Evolutionary conservation across 2,888 invertebrate genomes (phyloP), one percentile per base, ranked within the genome.

Genomic region (Eupsilia transversa): DNA sequence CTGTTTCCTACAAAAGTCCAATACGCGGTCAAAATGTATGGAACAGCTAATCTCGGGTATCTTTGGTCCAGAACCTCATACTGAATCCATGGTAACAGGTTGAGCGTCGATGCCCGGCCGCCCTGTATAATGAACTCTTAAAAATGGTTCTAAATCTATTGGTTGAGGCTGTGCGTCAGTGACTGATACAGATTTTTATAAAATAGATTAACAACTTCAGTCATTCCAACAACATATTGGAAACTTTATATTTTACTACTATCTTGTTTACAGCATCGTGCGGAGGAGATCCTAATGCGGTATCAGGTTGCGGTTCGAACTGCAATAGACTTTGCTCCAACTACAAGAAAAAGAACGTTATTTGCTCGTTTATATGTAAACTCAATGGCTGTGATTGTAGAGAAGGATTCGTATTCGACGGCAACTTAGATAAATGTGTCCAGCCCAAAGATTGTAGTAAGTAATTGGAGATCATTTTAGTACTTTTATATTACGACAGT

Each of bases 261-360:
- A 0, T 38, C 52, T 49, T 7, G 81, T 66, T 82, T 80, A 10
- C 77, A 91, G 90, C 85, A 7, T 84, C 83, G 2, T 90, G 89
- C 27, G 84, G 87, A 41, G 89, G 89, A 10, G 91, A 90, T 72
- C 63, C 64, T 6, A 84, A 88, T 57, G 89, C 87, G 10, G 30
- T 41, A 54, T 79, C 81, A 46, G 92, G 92, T 0, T 90, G 90
- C 64, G 90, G 91, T 7, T 65, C 82, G 0, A 89, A 91, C 77
- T 90, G 90, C 38, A 77, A 80, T 3, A 86, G 71, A 61, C 83
- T 66, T 20, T 91, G 92, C 63, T 82, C 84, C 14, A 84, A 90
- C 52, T 69, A 85, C 10, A 77, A 54, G 33, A 59, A 80, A 3
- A 77, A 79, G 30, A 59, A 81, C 17, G 63, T 52, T 0, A 0